A percentile compares a stretch with the other conserved stretches of the same genome.
Evolutionary conservation across 1,140 invertebrate species (phyloP).

Genomic region (Uloborus diversus): DNA sequence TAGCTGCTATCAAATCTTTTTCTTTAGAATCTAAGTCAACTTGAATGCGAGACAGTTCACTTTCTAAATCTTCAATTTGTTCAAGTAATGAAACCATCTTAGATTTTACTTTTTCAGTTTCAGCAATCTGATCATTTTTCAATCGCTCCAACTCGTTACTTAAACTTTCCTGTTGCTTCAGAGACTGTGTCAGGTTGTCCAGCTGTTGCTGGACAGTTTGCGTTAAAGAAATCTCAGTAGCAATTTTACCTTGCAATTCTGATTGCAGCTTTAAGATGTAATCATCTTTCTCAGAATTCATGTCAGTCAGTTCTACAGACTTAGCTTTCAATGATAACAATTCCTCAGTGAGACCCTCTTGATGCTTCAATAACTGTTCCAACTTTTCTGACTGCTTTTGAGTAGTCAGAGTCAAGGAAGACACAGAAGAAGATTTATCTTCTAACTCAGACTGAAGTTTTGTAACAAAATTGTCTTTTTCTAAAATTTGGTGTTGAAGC

Average conservation of each 20-base stretch:
- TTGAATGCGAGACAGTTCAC: background rate
- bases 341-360: too few species aligned
- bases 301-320: too few species aligned
- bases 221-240: too few species aligned
- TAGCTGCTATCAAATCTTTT: background rate
- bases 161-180: background rate
- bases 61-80: constrained; percentile 36
- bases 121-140: background rate
- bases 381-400: background rate
- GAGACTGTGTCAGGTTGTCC: too few species aligned
- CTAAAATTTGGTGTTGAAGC: constrained; percentile 1
- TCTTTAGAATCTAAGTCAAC: constrained; percentile 12
- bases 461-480: constrained; percentile 4
- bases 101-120: constrained; percentile 6
- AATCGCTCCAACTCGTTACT: background rate
- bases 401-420: background rate
- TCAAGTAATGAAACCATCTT: background rate
- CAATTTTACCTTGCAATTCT: too few species aligned
- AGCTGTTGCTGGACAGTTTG: too few species aligned
- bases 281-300: background rate
- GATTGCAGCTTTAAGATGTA: too few species aligned
- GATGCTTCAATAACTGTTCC: background rate
- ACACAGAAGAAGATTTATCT: background rate
- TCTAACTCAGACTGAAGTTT: background rate
- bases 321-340: background rate